Evolutionary conservation across 35 echinoderm and acorn worm genomes (phyloP), one percentile per base, ranked within the genome.

Genomic region (Ophioderma brevispina): DNA sequence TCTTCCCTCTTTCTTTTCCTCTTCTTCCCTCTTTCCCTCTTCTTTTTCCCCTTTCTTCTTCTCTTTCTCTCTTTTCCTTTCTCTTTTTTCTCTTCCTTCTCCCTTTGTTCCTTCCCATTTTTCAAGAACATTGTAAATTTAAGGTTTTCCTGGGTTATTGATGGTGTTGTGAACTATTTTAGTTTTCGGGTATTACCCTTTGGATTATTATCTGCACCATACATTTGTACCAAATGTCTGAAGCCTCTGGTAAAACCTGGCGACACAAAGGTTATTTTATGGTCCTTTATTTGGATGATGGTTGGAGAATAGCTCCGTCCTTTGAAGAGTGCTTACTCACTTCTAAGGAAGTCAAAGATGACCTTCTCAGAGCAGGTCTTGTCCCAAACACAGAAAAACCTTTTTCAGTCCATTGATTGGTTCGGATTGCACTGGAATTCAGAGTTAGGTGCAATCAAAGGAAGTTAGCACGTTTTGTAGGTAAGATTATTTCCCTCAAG

Each of bases 251-350:
- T 86, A 0, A 76, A 35, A 1, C 55, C 37, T 86, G 84, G 84
- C 49, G 84, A 21, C 38, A 32, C 33, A 37, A 56, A 13, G 84
- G n/a, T n/a, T n/a, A n/a, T n/a, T n/a, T n/a, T n/a, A n/a, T n/a
- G n/a, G n/a, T n/a, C n/a, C n/a, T n/a, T 34, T 86, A 86, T 56
- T 28, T 86, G 18, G 84, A 86, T 30, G 84, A 86, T 35, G 84
- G 84, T 75, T 77, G 43, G 4, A 34, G 36, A 5, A 64, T 86
- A 4, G 55, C 55, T 19, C 52, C 84, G 21, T 25, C 25, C 31
- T 76, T 36, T 13, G 55, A 76, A 0, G 39, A 63, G 33, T 43
- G 19, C 32, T 43, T 23, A 34, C 8, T 46, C 25, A 43, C 52
- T 46, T 41, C 81, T 0, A 56, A 11, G 1, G 35, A 76, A n/a